Percentiles rank a stretch among this genome's conserved stretches.
Evolutionary conservation across 53 echinoderm and acorn worm genomes (phyloP).

Genomic region (Holothuria leucospilota): DNA sequence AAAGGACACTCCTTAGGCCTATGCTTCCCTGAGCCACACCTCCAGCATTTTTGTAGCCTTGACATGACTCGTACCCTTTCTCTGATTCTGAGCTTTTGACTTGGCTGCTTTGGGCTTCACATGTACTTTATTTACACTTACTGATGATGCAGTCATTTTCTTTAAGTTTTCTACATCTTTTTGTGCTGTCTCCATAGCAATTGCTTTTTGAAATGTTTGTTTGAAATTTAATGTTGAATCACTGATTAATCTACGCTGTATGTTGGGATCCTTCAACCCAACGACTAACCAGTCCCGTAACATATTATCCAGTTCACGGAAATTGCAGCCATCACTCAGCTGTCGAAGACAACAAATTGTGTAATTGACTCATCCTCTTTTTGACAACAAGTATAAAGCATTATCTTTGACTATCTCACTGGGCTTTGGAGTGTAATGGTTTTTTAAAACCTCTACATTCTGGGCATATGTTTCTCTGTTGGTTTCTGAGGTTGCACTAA

Average conservation of each 20-base stretch:
- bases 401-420: conserved; percentile 27
- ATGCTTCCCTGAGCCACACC: background rate
- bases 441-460: background rate
- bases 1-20: background rate
- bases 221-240: too few relatives aligned
- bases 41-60: background rate
- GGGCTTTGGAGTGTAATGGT: conserved; percentile 17
- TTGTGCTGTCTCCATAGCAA: too few relatives aligned
- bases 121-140: conserved; percentile 41
- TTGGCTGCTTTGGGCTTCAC: background rate
- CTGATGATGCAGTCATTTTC: background rate
- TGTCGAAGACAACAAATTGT: conserved; percentile 49
- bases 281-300: conserved; percentile 51
- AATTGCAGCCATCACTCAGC: conserved; percentile 59
- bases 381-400: background rate
- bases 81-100: background rate
- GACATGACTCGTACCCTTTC: background rate
- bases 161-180: too few relatives aligned
- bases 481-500: too few relatives aligned
- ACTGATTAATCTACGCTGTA: background rate
- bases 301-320: conserved; percentile 51
- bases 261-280: conserved; percentile 17
- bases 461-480: background rate
- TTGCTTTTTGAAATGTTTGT: too few relatives aligned
- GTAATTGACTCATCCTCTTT: conserved; percentile 6